phyloP scores from a whole-genome alignment of 2,113 vertebrate species.

The Erpornis zantholeuca region DNA sequence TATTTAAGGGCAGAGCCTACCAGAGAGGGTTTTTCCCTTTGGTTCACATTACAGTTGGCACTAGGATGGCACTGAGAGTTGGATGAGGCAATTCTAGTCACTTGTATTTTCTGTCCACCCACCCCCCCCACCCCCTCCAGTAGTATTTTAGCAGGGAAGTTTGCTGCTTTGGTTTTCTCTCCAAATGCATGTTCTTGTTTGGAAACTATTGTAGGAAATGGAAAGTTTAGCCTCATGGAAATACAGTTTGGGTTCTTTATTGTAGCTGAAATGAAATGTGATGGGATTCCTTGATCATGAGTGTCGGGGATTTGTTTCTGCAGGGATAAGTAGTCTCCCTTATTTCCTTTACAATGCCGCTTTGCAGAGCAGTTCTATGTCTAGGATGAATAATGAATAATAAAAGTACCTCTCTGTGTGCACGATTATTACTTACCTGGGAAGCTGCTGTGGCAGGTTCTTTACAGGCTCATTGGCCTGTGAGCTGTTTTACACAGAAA shows the following conservation, averaged over 20 bases:
- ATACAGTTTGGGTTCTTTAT: not conserved
- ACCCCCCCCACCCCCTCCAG: not conserved
- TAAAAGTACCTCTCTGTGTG: not conserved
- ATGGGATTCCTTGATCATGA: not conserved
- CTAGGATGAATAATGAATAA: not conserved
- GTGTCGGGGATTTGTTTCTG: not conserved
- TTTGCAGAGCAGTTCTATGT: not conserved
- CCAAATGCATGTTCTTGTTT: not conserved
- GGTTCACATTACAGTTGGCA: not conserved
- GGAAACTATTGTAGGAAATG: not conserved
- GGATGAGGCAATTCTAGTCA: not conserved
- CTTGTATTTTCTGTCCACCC: not conserved
- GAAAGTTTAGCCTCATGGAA: not conserved
- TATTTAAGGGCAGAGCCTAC: not conserved
- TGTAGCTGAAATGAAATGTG: not conserved
- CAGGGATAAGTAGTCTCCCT: not conserved
- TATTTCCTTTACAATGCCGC: not conserved
- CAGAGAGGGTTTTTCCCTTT: not conserved
- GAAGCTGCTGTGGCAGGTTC: not conserved
- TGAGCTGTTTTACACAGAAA: not conserved
- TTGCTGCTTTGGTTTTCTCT: not conserved
- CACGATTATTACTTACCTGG: not conserved
- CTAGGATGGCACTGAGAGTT: not conserved
- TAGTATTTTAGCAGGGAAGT: not conserved
- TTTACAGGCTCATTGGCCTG: not conserved